Conservation (phyloP, 2,113 vertebrate species). For the Chaetodon trifascialis region DNA sequence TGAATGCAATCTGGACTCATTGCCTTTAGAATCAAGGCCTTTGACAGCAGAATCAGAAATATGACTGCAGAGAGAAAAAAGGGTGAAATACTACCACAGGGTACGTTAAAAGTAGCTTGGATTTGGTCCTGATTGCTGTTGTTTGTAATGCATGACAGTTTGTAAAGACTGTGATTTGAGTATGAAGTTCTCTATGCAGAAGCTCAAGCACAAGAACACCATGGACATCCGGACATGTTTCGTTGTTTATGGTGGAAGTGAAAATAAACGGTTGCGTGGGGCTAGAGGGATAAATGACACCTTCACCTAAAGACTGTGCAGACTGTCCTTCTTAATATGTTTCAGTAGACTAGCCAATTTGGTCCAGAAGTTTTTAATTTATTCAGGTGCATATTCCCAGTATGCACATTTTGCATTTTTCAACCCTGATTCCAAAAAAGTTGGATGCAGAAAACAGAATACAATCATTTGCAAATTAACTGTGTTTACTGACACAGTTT, state of each 20-base stretch:
- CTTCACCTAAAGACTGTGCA: slow-evolving; percentile 32
- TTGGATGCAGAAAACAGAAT: no score
- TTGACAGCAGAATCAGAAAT: slow-evolving; percentile 94
- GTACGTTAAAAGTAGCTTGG: slow-evolving; percentile 68
- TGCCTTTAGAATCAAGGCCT: slow-evolving; percentile 90
- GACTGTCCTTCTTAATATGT: slow-evolving; percentile 28
- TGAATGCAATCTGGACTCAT: slow-evolving; percentile 88
- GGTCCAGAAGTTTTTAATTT: slow-evolving; percentile 1
- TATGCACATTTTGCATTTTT: slow-evolving; percentile 50
- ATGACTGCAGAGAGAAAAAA: slow-evolving; percentile 82
- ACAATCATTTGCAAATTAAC: no score
- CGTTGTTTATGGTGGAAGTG: slow-evolving; percentile 33
- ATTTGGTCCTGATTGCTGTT: slow-evolving; percentile 80
- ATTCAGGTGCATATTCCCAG: slow-evolving; percentile 23
- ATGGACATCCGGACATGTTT: slow-evolving; percentile 22
- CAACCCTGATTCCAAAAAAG: no score
- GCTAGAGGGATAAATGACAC: slow-evolving; percentile 42
- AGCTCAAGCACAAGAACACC: slow-evolving; percentile 38
- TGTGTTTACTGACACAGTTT: no score
- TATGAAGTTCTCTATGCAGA: slow-evolving; percentile 58
- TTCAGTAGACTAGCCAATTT: slow-evolving; percentile 28
- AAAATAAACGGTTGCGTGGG: slow-evolving; percentile 37
- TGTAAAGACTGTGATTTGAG: slow-evolving; percentile 50
- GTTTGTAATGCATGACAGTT: slow-evolving; percentile 83
- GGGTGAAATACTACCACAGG: slow-evolving; percentile 50